phyloP scores from a whole-genome alignment of 2,797 vertebrate genomes.

The Phylloscopus collybita region DNA sequence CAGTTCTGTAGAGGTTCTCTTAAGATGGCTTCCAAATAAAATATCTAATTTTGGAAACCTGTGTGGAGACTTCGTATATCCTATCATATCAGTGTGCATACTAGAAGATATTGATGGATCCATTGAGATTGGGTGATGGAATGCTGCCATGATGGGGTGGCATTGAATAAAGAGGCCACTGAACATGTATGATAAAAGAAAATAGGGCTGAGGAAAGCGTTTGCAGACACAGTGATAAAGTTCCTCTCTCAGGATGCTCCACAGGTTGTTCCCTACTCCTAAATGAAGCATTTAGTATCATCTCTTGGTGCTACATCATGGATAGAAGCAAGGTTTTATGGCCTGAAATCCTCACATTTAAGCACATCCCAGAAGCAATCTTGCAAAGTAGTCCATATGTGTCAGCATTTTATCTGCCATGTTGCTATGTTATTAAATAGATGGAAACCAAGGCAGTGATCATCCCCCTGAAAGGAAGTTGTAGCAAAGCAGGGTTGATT shows the following conservation, averaged over 20 bases:
- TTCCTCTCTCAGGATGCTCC: not conserved
- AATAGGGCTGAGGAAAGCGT: not conserved
- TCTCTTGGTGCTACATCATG: not conserved
- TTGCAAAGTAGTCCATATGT: not conserved
- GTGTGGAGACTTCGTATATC: not conserved
- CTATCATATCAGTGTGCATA: not conserved
- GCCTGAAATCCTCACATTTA: not conserved
- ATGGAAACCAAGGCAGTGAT: not conserved
- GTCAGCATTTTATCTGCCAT: not conserved
- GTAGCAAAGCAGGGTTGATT: not conserved
- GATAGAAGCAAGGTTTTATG: not conserved
- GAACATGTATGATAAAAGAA: not conserved
- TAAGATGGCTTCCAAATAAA: not conserved
- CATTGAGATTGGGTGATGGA: not conserved
- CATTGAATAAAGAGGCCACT: not conserved
- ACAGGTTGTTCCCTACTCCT: not conserved
- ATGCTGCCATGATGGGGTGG: not conserved
- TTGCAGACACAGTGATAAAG: not conserved
- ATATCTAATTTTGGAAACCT: not conserved
- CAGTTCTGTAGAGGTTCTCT: not conserved
- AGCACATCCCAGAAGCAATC: not conserved
- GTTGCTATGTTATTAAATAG: not conserved
- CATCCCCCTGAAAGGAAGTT: not conserved
- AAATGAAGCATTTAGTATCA: not conserved
- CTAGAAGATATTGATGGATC: not conserved